phyloP scores from a whole-genome alignment of 2,113 vertebrate genomes.

The Lepisosteus oculatus region DNA sequence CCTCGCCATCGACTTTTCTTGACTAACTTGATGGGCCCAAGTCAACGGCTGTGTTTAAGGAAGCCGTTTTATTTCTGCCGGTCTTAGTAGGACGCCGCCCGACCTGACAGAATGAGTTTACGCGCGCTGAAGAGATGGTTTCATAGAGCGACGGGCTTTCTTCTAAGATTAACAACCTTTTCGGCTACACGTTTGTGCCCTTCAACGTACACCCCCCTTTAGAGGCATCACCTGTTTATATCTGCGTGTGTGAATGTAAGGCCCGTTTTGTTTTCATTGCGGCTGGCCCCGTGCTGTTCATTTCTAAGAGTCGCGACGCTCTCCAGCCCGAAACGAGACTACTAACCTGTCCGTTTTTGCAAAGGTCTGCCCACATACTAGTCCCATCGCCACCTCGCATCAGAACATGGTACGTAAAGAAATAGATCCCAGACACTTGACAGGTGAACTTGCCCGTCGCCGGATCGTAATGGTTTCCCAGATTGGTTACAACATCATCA shows the following conservation, averaged over 20 bases:
- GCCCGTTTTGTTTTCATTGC: no score
- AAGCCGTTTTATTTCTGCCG: no score
- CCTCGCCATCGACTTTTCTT: no score
- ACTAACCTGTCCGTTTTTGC: constrained; percentile 83
- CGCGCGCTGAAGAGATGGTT: neutral
- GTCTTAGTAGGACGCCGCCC: neutral
- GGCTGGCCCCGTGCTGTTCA: no score
- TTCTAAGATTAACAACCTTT: neutral
- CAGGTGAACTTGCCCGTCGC: constrained; percentile 86
- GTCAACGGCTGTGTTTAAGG: no score
- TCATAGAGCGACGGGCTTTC: neutral
- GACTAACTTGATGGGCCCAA: no score
- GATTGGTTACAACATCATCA: constrained; percentile 71
- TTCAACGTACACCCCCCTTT: no score
- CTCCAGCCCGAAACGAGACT: no score
- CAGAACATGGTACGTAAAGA: constrained; percentile 85
- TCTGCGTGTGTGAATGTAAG: no score
- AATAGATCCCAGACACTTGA: constrained; percentile 83
- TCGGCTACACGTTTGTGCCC: neutral
- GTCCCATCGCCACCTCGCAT: constrained; percentile 86
- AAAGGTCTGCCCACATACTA: constrained; percentile 88
- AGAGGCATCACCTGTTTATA: no score
- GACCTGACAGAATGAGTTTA: neutral
- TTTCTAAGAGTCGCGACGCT: no score
- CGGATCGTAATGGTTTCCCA: constrained; percentile 67